Percentiles rank a stretch among this genome's conserved stretches.
Evolutionary conservation across 2,888 invertebrate genomes (phyloP).

Genomic region (Idaea aversata): DNA sequence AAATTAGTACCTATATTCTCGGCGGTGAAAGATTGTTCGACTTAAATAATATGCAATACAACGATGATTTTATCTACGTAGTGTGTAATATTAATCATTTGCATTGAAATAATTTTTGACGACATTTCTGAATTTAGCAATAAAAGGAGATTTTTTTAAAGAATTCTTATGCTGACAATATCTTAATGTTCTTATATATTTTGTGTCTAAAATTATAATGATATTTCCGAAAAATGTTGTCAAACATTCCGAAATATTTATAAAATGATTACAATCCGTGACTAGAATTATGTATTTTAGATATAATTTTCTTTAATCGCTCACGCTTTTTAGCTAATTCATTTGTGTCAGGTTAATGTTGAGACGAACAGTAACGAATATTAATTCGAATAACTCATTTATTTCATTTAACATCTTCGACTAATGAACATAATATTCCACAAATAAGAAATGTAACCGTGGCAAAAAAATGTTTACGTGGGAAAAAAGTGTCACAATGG

Average conservation of each 20-base stretch:
- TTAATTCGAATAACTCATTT: not conserved
- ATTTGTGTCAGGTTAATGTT: not conserved
- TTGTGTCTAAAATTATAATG: not conserved
- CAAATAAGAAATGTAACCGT: not conserved
- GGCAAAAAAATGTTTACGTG: too few relatives aligned
- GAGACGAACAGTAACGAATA: not conserved
- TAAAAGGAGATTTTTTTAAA: not conserved
- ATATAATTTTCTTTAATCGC: not conserved
- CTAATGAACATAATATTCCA: not conserved
- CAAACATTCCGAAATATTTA: not conserved
- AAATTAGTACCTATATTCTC: not conserved
- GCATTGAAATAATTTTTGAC: not conserved
- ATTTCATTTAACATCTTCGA: not conserved
- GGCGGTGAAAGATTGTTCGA: not conserved
- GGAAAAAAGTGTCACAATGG: too few relatives aligned
- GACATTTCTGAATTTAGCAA: not conserved
- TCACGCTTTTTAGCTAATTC: constrained; percentile 1
- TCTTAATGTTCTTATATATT: not conserved
- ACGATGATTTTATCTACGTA: not conserved
- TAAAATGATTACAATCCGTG: not conserved
- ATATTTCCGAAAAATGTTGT: not conserved
- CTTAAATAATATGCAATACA: not conserved
- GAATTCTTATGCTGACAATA: not conserved
- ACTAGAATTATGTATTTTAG: not conserved
- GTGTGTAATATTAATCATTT: not conserved